Evolutionary conservation across 2,888 invertebrate genomes (phyloP), one percentile per base, ranked within the genome.

Genomic region (Scaptomyza tumidula): DNA sequence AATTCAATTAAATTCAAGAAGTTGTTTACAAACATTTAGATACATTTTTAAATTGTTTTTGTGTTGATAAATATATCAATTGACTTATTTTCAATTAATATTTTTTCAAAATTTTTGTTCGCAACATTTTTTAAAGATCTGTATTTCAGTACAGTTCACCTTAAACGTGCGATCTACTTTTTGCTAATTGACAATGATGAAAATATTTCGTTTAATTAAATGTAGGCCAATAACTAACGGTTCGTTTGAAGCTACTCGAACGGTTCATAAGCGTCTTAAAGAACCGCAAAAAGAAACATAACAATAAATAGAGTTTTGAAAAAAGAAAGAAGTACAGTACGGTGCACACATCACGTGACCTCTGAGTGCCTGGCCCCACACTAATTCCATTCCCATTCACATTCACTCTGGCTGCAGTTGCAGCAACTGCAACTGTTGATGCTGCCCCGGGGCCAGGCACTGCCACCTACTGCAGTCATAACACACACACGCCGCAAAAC

Each of bases 391-490:
- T 50, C 60, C 54, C 57, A 76, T 71, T 73, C 52, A 57, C 43
- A 64, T 62, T 76, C 56, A 54, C 57, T 57, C 46, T 56, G 16
- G 24, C 41, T 41, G 41, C 37, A 64, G 65, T 35, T 68, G 66
- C n/a, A 24, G 41, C 37, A 64, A 64, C 43, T 68, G 66, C n/a
- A 24, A 24, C 24, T 41, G 62, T 48, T 33, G 62, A 35, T 41
- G 68, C 46, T 41, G 75, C 71, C 60, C 86, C 63, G 80, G 88
- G 83, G 65, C 74, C 78, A 68, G 80, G 72, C 80, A 52, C 62
- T 79, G 80, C 80, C 81, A 82, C 82, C 82, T 82, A 87, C 88
- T 88, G 83, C 88, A 88, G 83, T 86, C 88, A 80, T 73, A 85
- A 82, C 54, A 82, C 73, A 72, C 80, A 80, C 88, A 88, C 73